These are phyloP conservation scores for Hirtodrosophila duncani DNA, from an alignment of 2,888 invertebrate species.

Conservation along the genomic window DNA sequence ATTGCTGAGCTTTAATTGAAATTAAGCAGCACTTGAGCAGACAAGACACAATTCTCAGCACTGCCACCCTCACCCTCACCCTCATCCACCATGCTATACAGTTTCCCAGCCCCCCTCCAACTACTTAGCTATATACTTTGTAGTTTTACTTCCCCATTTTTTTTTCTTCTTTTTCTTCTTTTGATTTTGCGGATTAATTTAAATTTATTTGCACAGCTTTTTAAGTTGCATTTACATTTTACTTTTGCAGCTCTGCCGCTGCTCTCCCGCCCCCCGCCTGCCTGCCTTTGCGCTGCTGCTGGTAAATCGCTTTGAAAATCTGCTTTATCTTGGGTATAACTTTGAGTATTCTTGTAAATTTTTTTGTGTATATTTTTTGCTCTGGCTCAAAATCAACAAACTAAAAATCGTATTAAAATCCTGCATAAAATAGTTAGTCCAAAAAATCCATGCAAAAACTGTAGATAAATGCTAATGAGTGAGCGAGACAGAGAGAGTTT, in stretches of 20 bases:
- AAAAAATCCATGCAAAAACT: background rate
- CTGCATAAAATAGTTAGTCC: conserved; percentile 10
- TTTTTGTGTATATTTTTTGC: too few species aligned
- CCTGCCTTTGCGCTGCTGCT: conserved; percentile 8
- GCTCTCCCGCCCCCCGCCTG: background rate
- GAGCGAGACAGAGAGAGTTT: background rate
- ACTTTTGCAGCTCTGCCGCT: conserved; percentile 9
- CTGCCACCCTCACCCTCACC: background rate
- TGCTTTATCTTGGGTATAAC: conserved; percentile 28
- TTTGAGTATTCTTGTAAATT: too few species aligned
- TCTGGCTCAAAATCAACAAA: conserved; percentile 19
- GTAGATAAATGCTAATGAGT: conserved; percentile 21
- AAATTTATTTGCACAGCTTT: conserved; percentile 39
- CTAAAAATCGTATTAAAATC: background rate
- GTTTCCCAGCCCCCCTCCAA: background rate
- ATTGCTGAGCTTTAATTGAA: conserved; percentile 47
- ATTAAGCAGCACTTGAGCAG: conserved; percentile 39
- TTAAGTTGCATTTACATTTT: conserved; percentile 36
- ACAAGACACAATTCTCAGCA: background rate
- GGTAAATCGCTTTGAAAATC: conserved; percentile 37
- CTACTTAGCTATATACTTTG: conserved; percentile 7
- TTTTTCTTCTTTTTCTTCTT: conserved; percentile 16
- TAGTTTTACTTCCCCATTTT: too few species aligned
- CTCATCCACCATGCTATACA: background rate
- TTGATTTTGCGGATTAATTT: conserved; percentile 34